Percentiles rank a stretch among this genome's conserved stretches.
Evolutionary conservation across 2,113 vertebrate species (phyloP).

Genomic region (Myodes glareolus): DNA sequence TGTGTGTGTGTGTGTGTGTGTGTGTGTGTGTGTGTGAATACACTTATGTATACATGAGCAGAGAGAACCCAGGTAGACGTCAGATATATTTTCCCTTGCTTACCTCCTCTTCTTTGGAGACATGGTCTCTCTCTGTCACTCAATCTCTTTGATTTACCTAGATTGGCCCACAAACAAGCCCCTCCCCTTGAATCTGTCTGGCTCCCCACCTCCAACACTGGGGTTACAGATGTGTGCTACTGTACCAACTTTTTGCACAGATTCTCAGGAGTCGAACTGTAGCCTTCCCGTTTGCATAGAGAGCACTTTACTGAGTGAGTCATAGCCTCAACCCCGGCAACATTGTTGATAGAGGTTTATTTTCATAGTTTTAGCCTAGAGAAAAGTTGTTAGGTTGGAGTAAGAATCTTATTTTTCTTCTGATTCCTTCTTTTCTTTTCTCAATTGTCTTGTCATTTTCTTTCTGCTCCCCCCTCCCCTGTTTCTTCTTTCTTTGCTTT

Average conservation of each 20-base stretch:
- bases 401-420: not conserved
- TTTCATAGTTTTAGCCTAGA: slow-evolving; percentile 27
- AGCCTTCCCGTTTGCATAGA: too few species aligned
- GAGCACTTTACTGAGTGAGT: not conserved
- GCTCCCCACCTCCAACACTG: not conserved
- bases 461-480: too few species aligned
- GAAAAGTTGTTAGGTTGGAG: not conserved
- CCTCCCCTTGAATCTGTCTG: not conserved
- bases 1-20: not conserved
- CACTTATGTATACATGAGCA: rapidly evolving
- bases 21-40: not conserved
- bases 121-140: too few species aligned
- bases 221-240: not conserved
- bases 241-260: not conserved
- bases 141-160: not conserved
- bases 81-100: not conserved
- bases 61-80: not conserved
- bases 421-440: not conserved
- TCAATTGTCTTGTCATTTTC: not conserved
- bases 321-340: not conserved
- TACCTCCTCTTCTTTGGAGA: not conserved
- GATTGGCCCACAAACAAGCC: not conserved
- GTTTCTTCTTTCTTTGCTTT: not conserved
- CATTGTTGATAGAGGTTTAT: slow-evolving; percentile 14
- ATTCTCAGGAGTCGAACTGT: not conserved